Conservation (phyloP, 2,797 vertebrate genomes). For the Alcedo atthis region DNA sequence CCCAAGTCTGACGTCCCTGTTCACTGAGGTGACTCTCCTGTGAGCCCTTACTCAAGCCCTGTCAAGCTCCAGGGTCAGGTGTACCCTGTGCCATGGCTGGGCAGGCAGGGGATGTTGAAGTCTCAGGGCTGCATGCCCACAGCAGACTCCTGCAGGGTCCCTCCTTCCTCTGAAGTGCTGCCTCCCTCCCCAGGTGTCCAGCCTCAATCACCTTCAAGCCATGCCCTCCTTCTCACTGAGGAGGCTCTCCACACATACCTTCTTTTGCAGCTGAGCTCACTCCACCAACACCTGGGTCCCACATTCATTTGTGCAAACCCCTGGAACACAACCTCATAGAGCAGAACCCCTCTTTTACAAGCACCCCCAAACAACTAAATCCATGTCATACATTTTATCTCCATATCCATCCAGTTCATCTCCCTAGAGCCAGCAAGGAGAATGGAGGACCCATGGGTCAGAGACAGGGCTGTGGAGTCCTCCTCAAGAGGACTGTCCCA, state of each 20-base stretch:
- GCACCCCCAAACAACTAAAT: not conserved
- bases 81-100: not conserved
- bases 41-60: not conserved
- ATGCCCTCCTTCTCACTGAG: not conserved
- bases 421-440: not conserved
- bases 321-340: not conserved
- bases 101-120: not conserved
- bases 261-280: not conserved
- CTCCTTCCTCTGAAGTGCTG: not conserved
- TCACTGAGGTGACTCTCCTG: not conserved
- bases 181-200: not conserved
- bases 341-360: not conserved
- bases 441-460: not conserved
- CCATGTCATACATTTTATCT: not conserved
- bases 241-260: not conserved
- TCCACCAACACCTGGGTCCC: not conserved
- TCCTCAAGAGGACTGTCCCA: not conserved
- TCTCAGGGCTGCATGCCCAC: not conserved
- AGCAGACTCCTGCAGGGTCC: not conserved
- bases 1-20: fast-evolving
- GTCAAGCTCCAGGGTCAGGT: not conserved
- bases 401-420: not conserved
- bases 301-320: fast-evolving
- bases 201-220: not conserved
- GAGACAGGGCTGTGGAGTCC: not conserved